These are phyloP conservation scores for Lysandra coridon DNA, from an alignment of 2,888 invertebrate species.

Conservation along the genomic window DNA sequence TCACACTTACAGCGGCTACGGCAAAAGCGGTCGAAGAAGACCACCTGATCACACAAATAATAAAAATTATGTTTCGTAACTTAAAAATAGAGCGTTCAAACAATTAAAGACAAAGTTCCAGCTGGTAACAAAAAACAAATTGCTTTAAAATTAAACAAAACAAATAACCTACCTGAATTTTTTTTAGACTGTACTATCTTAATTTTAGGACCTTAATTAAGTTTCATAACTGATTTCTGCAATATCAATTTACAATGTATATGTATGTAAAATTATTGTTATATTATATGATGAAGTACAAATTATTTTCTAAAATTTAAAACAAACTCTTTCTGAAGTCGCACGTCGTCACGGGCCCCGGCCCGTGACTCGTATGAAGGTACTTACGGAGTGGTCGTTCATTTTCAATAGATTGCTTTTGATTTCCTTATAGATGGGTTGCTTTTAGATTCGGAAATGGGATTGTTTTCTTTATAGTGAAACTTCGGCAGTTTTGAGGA, in stretches of 20 bases:
- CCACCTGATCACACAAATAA: neutral
- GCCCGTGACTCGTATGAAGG: neutral
- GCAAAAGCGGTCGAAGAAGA: too few species aligned
- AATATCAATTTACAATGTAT: too few species aligned
- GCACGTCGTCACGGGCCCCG: neutral
- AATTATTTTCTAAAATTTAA: neutral
- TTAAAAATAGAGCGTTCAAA: neutral
- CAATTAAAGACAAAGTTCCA: too few species aligned
- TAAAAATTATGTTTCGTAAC: neutral
- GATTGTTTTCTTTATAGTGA: constrained; percentile 23
- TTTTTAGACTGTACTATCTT: too few species aligned
- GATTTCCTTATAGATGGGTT: constrained; percentile 30
- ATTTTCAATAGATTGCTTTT: constrained; percentile 29
- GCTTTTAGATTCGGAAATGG: constrained; percentile 26
- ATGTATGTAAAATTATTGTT: neutral
- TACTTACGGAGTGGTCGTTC: constrained; percentile 12
- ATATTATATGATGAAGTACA: too few species aligned
- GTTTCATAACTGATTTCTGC: too few species aligned
- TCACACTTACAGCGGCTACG: neutral
- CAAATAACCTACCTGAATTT: too few species aligned
- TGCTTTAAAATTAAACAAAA: too few species aligned
- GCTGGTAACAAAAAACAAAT: too few species aligned
- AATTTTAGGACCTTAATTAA: too few species aligned
- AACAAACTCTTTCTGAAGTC: neutral
- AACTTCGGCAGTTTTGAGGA: constrained; percentile 25